These are phyloP conservation scores for Leucoraja erinaceus DNA, from an alignment of 2,113 vertebrate species.

Conservation along the genomic window DNA sequence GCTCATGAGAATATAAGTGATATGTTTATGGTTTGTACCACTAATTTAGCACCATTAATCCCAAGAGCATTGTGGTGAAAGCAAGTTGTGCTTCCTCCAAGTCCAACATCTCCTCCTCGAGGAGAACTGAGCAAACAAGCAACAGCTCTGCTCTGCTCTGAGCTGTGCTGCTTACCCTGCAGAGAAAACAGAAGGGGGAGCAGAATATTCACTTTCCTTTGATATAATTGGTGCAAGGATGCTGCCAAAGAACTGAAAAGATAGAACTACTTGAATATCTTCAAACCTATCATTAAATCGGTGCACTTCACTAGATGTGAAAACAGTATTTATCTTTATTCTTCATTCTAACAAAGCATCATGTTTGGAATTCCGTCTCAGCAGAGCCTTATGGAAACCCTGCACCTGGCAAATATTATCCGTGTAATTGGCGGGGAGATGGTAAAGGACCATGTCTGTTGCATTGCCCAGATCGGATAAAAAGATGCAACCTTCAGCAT, in stretches of 20 bases:
- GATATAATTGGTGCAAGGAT: not conserved
- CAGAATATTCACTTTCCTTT: not conserved
- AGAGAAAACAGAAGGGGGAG: not conserved
- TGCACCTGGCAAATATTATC: slow-evolving; percentile 29
- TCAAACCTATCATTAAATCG: slow-evolving; percentile 35
- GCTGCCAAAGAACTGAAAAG: slow-evolving; percentile 29
- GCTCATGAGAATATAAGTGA: not conserved
- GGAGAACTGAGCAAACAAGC: not conserved
- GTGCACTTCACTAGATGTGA: slow-evolving; percentile 34
- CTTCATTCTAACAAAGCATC: slow-evolving; percentile 30
- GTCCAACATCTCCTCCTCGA: not conserved
- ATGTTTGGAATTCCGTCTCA: slow-evolving; percentile 15
- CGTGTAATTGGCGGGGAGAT: slow-evolving; percentile 9
- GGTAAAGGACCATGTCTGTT: not conserved
- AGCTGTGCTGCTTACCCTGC: not conserved
- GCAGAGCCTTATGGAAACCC: slow-evolving; percentile 20
- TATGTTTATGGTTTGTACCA: not conserved
- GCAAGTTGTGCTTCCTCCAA: not conserved
- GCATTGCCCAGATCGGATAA: not conserved
- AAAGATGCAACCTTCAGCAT: not conserved
- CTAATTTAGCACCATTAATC: not conserved
- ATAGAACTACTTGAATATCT: slow-evolving; percentile 26
- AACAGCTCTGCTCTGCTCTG: not conserved
- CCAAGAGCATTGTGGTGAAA: too few relatives aligned
- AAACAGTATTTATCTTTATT: slow-evolving; percentile 37